These are phyloP conservation scores for Zygothrica quintamaculata DNA, from an alignment of 2,888 invertebrate genomes.

Conservation along the genomic window DNA sequence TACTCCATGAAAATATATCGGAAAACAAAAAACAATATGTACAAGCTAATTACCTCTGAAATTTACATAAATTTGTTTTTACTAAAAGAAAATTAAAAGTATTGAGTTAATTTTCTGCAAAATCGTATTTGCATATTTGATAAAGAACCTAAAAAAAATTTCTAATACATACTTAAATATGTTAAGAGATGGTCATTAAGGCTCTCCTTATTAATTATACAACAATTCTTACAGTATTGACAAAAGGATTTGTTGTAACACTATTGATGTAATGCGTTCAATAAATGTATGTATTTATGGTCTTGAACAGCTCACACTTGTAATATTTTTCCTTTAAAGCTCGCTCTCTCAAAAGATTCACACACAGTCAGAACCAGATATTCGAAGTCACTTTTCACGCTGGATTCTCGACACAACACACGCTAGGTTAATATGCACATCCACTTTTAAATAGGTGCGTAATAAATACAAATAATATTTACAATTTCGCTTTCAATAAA, in stretches of 20 bases:
- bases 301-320: constrained; percentile 71
- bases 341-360: constrained; percentile 78
- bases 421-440: constrained; percentile 70
- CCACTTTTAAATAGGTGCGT: constrained; percentile 75
- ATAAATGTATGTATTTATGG: constrained; percentile 53
- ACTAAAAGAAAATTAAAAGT: no score
- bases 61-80: no score
- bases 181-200: constrained; percentile 41
- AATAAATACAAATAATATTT: constrained; percentile 76
- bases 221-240: constrained; percentile 78
- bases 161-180: constrained; percentile 32
- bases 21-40: no score
- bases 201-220: constrained; percentile 70
- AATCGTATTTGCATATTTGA: no score
- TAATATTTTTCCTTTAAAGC: constrained; percentile 66
- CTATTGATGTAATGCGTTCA: constrained; percentile 64
- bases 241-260: constrained; percentile 68
- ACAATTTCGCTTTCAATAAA: constrained; percentile 68
- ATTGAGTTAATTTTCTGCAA: no score
- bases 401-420: constrained; percentile 73
- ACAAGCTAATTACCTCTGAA: no score
- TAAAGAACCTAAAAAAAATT: no score
- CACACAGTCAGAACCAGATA: constrained; percentile 71
- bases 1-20: no score
- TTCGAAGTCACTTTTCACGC: constrained; percentile 71